A percentile compares a stretch with the other conserved stretches of the same genome.
These are phyloP conservation scores for Propithecus deckenii DNA, from an alignment of 2,797 vertebrate species.

Conservation along the genomic window DNA sequence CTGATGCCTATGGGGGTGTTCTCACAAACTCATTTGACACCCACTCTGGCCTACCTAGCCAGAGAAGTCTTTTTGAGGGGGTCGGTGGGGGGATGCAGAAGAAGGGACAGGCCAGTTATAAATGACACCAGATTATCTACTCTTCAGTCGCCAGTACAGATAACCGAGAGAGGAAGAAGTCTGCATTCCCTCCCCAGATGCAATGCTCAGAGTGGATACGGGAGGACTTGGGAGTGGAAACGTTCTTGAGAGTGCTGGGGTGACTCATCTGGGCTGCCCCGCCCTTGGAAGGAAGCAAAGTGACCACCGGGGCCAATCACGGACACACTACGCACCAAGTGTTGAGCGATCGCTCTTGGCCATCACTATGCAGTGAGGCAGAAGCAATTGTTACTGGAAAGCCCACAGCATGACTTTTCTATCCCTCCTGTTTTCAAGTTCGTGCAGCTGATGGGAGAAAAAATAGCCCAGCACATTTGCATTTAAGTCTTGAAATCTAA, in stretches of 20 bases:
- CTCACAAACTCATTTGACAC: not conserved
- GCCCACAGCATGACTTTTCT: constrained; percentile 33
- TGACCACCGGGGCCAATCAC: not conserved
- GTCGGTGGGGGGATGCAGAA: not conserved
- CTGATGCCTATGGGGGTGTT: not conserved
- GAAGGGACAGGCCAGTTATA: not conserved
- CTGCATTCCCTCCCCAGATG: not conserved
- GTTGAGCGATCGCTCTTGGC: not conserved
- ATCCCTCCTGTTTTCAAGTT: constrained; percentile 45
- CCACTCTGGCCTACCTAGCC: not conserved
- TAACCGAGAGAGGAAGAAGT: not conserved
- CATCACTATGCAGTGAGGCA: not conserved
- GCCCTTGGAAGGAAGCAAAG: not conserved
- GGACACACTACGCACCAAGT: not conserved
- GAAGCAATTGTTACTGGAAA: constrained; percentile 40
- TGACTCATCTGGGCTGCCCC: not conserved
- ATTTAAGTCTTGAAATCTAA: constrained; percentile 80
- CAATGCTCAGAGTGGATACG: not conserved
- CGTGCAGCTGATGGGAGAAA: constrained; percentile 51
- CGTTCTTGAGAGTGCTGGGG: not conserved
- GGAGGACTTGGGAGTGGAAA: too few species aligned
- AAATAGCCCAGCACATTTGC: constrained; percentile 72
- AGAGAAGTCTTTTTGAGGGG: not conserved
- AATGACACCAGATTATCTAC: not conserved
- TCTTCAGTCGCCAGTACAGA: not conserved